phyloP scores from a whole-genome alignment of 2,888 invertebrate genomes.

The Microctonus hyperodae region DNA sequence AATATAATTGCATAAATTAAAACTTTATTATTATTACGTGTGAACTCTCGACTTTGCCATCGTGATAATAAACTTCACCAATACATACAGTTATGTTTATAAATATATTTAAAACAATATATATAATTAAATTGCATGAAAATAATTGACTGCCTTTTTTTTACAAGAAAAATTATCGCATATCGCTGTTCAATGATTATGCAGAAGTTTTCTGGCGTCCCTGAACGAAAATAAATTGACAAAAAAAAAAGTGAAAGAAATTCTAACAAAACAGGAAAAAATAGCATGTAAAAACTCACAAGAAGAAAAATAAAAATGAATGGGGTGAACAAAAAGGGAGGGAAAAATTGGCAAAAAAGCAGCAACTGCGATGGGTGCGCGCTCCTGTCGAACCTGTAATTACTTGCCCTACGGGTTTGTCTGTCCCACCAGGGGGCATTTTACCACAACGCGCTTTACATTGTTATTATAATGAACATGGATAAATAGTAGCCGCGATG shows the following conservation, averaged over 20 bases:
- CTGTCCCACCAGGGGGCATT: slow-evolving; percentile 31
- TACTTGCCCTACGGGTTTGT: slow-evolving; percentile 21
- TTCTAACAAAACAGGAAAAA: background rate
- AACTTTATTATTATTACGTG: slow-evolving; percentile 16
- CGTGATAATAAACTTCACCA: slow-evolving; percentile 3
- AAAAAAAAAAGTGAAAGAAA: background rate
- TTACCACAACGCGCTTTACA: slow-evolving; percentile 51
- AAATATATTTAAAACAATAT: no score
- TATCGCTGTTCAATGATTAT: background rate
- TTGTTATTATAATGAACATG: slow-evolving; percentile 63
- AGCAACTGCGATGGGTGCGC: background rate
- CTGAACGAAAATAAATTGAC: background rate
- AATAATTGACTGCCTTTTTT: background rate
- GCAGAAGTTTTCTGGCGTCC: background rate
- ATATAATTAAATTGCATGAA: background rate
- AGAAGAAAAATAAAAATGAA: background rate
- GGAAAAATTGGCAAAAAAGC: slow-evolving; percentile 10
- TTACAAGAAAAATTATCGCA: background rate
- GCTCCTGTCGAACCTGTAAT: slow-evolving; percentile 19
- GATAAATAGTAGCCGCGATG: slow-evolving; percentile 59
- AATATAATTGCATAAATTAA: slow-evolving; percentile 17
- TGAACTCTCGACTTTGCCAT: slow-evolving; percentile 9
- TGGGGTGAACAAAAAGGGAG: slow-evolving; percentile 7
- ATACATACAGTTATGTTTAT: background rate
- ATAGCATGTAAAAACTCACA: background rate